Evolutionary conservation across 2,888 invertebrate species (phyloP), one percentile per base, ranked within the genome.

Genomic region (Biston stratarius): DNA sequence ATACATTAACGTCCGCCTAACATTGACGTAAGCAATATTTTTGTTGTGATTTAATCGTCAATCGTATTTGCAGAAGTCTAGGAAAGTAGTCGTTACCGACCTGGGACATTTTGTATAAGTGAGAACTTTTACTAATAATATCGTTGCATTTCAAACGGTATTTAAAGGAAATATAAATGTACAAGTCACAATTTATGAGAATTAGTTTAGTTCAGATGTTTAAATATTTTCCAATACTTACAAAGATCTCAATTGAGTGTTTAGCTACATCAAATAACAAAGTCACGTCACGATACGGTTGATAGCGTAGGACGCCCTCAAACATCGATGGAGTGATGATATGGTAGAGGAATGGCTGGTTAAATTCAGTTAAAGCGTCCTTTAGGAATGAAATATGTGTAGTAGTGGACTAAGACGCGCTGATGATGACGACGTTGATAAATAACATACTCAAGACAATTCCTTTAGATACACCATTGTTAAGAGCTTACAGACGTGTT

Each of bases 11-110:
- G 77, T 89, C 89, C 89, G 88, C 87, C 89, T 89, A 86, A 84
- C 78, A 81, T 81, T 85, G 80, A 84, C 81, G 81, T 86, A 83
- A 87, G 86, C 84, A 84, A 85, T 85, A 83, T 77, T 77, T 77
- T 77, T 76, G 73, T 74, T 76, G 57, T 72, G 73, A 74, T 74
- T 76, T 42, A 48, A 64, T 52, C 52, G 33, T 53, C 42, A 11
- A 45, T 24, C 57, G 57, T 57, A 45, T 34, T 57, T 14, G 45
- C 14, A 44, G 15, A 15, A 53, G 33, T 33, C 44, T 44, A 2
- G 11, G 15, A 52, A 52, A 36, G 14, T 51, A 48, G 10, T 48
- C n/a, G 5, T 49, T 34, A 51, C 34, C 34, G 24, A 24, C 11
- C 11, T 5, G 11, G 24, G 11, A 0, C 24, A 11, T 24, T 33